Evolutionary conservation across 2,888 invertebrate genomes (phyloP).

Genomic region (Drosophila paramelanica): DNA sequence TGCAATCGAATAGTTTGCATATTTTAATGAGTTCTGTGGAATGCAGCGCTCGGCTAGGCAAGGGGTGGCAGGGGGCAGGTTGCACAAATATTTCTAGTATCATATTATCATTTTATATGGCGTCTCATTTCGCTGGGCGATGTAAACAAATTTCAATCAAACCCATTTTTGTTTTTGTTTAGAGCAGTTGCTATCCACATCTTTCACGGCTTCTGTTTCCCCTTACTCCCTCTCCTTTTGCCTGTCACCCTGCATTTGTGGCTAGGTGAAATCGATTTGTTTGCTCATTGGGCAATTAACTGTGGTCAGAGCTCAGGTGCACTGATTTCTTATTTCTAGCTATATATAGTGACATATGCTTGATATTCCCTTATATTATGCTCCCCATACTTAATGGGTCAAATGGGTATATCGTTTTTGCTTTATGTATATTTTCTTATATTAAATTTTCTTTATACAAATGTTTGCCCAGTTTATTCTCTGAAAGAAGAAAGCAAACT

Average conservation of each 20-base stretch:
- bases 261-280: slow-evolving; percentile 17
- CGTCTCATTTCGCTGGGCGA: not conserved
- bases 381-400: not conserved
- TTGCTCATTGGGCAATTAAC: slow-evolving; percentile 24
- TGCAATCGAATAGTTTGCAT: slow-evolving; percentile 40
- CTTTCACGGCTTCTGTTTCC: not conserved
- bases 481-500: too few relatives aligned
- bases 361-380: not conserved
- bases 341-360: not conserved
- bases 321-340: slow-evolving; percentile 12
- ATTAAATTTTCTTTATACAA: too few relatives aligned
- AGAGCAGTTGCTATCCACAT: not conserved
- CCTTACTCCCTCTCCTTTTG: too few relatives aligned
- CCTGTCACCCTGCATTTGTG: not conserved
- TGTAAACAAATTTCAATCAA: not conserved
- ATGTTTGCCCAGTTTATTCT: too few relatives aligned
- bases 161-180: not conserved
- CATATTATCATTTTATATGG: slow-evolving; percentile 14
- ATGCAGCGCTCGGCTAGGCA: slow-evolving; percentile 5
- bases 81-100: slow-evolving; percentile 24
- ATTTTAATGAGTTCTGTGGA: slow-evolving; percentile 18
- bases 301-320: slow-evolving; percentile 8
- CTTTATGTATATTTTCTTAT: too few relatives aligned
- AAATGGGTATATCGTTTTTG: not conserved
- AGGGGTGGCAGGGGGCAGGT: not conserved